Conservation (phyloP, 2,113 vertebrate genomes). For the Uria aalge region DNA sequence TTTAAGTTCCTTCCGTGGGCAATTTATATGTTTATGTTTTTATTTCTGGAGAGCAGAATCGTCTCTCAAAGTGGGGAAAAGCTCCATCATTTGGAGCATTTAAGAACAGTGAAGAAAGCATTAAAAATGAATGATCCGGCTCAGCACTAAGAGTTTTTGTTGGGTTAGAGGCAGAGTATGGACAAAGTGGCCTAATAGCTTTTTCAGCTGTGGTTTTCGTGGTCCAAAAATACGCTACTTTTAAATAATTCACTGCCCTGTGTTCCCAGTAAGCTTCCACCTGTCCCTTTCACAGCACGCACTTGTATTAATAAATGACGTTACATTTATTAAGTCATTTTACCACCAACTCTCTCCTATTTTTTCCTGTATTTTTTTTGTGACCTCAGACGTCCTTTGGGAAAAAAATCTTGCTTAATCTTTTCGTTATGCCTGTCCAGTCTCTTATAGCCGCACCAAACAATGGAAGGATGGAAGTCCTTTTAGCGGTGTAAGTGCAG, state of each 20-base stretch:
- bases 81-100: not conserved
- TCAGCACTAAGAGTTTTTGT: not conserved
- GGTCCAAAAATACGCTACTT: not conserved
- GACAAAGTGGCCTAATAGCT: not conserved
- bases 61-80: not conserved
- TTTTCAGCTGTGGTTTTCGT: not conserved
- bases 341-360: not conserved
- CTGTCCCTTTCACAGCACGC: not conserved
- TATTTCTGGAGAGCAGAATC: not conserved
- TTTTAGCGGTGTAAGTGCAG: not conserved
- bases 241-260: constrained; percentile 46
- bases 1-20: not conserved
- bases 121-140: constrained; percentile 18
- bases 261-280: not conserved
- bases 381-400: not conserved
- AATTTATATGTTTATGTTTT: not conserved
- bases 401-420: not conserved
- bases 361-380: not conserved
- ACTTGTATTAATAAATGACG: not conserved
- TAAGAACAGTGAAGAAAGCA: not conserved
- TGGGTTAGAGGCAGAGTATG: not conserved
- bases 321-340: not conserved
- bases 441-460: not conserved
- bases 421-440: not conserved
- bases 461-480: not conserved